Base-by-base conservation (phyloP, 37 sponge, comb jelly and placozoan genomes). In the Cliona cf. orientalis region DNA sequence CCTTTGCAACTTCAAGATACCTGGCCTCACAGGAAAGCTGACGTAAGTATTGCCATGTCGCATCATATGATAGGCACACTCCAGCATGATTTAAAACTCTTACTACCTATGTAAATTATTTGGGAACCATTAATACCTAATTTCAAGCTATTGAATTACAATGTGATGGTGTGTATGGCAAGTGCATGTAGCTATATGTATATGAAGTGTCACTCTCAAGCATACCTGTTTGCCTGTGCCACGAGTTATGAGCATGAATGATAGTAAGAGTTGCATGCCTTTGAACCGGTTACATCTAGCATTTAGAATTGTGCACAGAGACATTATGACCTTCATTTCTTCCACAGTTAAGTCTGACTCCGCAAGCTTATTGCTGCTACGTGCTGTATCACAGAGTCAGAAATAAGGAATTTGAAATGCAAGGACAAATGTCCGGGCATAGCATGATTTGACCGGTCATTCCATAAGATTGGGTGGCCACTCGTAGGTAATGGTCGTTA, bases 211-310 rank as follows among this genome's bases (percentile, higher is more conserved):
- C n/a, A n/a, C n/a, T n/a, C n/a, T n/a, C 12, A 37, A 7, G n/a
- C n/a, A n/a, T 69, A 34, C 41, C 69, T 69, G 37, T 7, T 9
- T 43, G 19, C 57, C 32, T 46, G 56, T 35, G 9, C 31, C 12
- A 26, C 56, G 5, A 23, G 56, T 57, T 17, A 74, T 29, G 12
- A 74, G 75, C 75, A 74, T 74, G 6, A 56, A 49, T 28, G 56
- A 9, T 7, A 55, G 46, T 6, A 49, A 17, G 31, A 74, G 57
- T 49, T 46, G 58, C 6, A 74, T 49, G 9, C 75, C 75, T 49
- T 25, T 11, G 14, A 19, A 11, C 14, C 35, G 14, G 6, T 6
- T 9, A 34, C 41, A 69, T 37, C 69, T 9, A 12, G 41, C 14
- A 11, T 69, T 69, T 41, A 69, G 14, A 7, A 69, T 38, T 25